phyloP scores from a whole-genome alignment of 23 tunicate species.

The Halocynthia roretzi region DNA sequence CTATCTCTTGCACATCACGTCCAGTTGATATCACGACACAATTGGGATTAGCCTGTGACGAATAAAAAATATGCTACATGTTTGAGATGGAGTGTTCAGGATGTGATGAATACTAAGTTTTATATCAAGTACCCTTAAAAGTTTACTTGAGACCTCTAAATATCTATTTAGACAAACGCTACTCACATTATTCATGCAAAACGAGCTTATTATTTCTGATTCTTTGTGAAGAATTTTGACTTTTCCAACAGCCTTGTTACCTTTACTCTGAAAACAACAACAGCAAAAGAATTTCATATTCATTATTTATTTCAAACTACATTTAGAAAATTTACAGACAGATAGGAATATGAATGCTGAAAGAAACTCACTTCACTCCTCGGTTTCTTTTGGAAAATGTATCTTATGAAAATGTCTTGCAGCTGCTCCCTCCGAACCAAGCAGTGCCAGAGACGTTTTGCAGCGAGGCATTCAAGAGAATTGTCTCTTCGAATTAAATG shows the following conservation, averaged over 20 bases:
- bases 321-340: no score
- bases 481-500: no score
- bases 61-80: neutral
- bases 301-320: no score
- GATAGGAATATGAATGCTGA: no score
- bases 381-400: conserved; percentile 41
- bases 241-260: conserved; percentile 2
- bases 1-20: conserved; percentile 74
- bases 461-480: conserved; percentile 19
- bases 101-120: neutral
- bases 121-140: neutral
- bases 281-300: no score
- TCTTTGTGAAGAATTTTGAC: conserved; percentile 72
- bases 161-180: neutral
- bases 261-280: neutral
- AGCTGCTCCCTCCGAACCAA: conserved; percentile 59
- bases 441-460: conserved; percentile 66
- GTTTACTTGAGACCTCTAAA: neutral
- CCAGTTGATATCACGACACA: conserved; percentile 68
- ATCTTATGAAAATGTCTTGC: conserved; percentile 67
- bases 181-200: conserved; percentile 79
- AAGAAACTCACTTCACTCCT: conserved; percentile 1
- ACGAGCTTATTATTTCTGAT: conserved; percentile 54
- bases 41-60: conserved; percentile 36
- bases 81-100: neutral